phyloP scores from a whole-genome alignment of 1,140 invertebrate genomes.

The Zaprionus gabonicus region DNA sequence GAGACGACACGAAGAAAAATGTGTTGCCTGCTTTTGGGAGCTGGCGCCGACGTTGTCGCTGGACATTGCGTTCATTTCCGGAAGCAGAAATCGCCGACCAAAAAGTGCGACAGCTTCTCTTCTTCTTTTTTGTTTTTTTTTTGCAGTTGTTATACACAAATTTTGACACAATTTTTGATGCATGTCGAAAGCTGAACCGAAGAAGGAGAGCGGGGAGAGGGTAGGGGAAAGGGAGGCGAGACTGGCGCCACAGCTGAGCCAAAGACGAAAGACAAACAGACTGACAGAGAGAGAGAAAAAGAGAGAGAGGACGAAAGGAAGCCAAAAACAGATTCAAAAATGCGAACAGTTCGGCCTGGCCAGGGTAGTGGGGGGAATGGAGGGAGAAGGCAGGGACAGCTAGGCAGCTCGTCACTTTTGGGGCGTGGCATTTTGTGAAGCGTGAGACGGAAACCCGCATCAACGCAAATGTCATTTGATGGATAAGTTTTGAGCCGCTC shows the following conservation, averaged over 20 bases:
- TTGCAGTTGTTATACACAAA: conserved; percentile 49
- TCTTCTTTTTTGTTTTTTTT: background rate
- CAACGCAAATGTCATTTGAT: conserved; percentile 80
- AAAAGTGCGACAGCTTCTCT: conserved; percentile 13
- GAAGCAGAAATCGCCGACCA: conserved; percentile 37
- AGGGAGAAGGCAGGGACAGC: conserved; percentile 9
- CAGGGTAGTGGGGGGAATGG: background rate
- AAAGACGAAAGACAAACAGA: conserved; percentile 64
- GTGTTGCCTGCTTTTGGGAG: conserved; percentile 2
- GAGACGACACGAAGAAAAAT: conserved; percentile 2
- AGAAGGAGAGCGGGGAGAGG: conserved; percentile 25
- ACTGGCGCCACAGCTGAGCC: conserved; percentile 34
- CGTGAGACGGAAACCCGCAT: conserved; percentile 63
- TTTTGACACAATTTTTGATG: conserved; percentile 79
- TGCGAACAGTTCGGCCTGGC: background rate
- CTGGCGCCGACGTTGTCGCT: background rate
- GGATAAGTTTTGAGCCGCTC: conserved; percentile 70
- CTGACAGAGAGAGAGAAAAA: background rate
- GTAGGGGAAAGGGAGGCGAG: conserved; percentile 6
- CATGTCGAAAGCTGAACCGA: conserved; percentile 73
- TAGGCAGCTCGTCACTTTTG: conserved; percentile 4
- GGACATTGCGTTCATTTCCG: conserved; percentile 7
- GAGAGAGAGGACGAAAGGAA: conserved; percentile 1
- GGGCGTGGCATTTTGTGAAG: conserved; percentile 21
- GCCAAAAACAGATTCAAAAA: conserved; percentile 2